Evolutionary conservation across 2,113 vertebrate genomes (phyloP).

Genomic region (Seriola dumerili): DNA sequence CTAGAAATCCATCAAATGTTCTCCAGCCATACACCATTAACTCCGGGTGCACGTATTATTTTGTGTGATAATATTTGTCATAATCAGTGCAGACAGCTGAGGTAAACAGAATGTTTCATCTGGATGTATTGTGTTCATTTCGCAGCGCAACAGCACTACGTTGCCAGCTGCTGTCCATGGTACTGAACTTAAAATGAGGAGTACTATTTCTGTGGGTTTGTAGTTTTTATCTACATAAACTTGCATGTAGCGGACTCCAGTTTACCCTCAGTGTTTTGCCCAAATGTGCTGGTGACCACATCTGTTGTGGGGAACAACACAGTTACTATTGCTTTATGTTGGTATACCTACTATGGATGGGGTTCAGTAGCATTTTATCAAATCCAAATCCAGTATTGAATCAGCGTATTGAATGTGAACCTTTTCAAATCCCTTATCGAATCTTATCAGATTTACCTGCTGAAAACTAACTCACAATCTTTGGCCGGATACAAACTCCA

Average conservation of each 20-base stretch:
- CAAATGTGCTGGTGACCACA: not conserved
- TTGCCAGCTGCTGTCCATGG: conserved; percentile 33
- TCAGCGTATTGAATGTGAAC: too few species aligned
- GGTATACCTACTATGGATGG: too few species aligned
- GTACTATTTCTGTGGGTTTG: too few species aligned
- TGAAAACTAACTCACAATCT: too few species aligned
- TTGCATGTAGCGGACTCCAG: not conserved
- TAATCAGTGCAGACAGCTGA: too few species aligned
- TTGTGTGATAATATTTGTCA: not conserved
- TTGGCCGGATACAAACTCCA: too few species aligned
- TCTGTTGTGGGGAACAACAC: too few species aligned
- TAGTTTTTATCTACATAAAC: not conserved
- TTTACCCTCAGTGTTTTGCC: not conserved
- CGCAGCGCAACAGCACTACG: not conserved
- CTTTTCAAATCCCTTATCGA: too few species aligned
- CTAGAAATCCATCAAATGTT: not conserved
- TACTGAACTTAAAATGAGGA: conserved; percentile 22
- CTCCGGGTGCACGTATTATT: not conserved
- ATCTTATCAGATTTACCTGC: too few species aligned
- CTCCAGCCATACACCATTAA: not conserved
- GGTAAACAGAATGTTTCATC: not conserved
- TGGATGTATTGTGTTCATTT: not conserved
- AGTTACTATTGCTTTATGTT: too few species aligned
- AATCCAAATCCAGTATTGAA: too few species aligned
- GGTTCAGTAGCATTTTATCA: too few species aligned